Base-by-base conservation (phyloP, 1,140 invertebrate genomes). In the Hesperophylax magnus region DNA sequence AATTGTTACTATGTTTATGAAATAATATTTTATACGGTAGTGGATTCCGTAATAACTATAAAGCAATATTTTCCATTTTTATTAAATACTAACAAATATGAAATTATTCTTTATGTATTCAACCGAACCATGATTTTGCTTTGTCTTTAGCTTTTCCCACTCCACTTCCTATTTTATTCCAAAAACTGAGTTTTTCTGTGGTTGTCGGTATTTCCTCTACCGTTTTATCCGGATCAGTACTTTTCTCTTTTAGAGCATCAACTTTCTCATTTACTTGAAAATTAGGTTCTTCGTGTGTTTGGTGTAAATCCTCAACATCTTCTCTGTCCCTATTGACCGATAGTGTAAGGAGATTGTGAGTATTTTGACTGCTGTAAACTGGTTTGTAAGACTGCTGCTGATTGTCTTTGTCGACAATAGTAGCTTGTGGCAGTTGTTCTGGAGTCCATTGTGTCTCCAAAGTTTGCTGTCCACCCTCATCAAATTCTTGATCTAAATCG, bases 101-200 rank as follows among this genome's bases (percentile, higher is more conserved):
- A 84, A 81, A 85, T 76, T 77, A 85, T 80, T 65, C 5, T n/a
- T n/a, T 72, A 34, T 71, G 17, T 6, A 47, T 69, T 74, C 81
- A 88, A 79, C 88, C 88, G 86, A 92, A 92, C 84, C 91, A 88
- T 80, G 86, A 87, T 81, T 84, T 86, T 67, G 91, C 89, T 85
- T 88, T 91, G 56, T 91, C 89, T 86, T 91, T 92, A 7, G 91
- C 89, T 84, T 87, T 91, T 39, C 39, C 56, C 24, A 76, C 27
- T 22, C 69, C 47, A 39, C 86, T 87, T 27, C 90, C 89, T 67
- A 92, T 63, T 85, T 86, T 90, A 52, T 84, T 86, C 92, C 92
- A 93, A 85, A 93, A 91, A 53, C 91, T 88, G 39, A 88, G 85
- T 76, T 88, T 85, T 85, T 86, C 85, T 53, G 87, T 86, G 47